A percentile compares a stretch with the other conserved stretches of the same genome.
These are phyloP conservation scores for Chaetops frenatus DNA, from an alignment of 2,113 vertebrate genomes.

Conservation along the genomic window DNA sequence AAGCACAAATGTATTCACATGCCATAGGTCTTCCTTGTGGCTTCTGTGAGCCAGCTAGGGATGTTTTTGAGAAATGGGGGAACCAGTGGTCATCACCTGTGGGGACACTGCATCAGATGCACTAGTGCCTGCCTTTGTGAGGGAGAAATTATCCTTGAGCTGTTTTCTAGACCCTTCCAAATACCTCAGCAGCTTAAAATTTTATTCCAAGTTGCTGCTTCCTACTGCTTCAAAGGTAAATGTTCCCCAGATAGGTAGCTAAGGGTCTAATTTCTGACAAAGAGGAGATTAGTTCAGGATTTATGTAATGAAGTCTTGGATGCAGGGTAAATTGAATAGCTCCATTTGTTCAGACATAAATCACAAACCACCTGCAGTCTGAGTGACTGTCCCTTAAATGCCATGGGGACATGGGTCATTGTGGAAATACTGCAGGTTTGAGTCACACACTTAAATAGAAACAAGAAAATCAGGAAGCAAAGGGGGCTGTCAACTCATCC, in stretches of 20 bases:
- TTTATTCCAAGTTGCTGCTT: not conserved
- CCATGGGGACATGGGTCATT: not conserved
- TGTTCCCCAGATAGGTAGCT: not conserved
- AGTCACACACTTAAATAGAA: not conserved
- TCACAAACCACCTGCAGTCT: slow-evolving; percentile 22
- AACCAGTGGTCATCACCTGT: not conserved
- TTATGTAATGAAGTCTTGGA: slow-evolving; percentile 7
- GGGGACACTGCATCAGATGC: not conserved
- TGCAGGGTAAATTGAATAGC: slow-evolving; percentile 8
- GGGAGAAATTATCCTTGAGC: not conserved
- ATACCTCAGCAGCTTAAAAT: not conserved
- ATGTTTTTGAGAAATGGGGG: not conserved
- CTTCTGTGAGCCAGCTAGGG: not conserved
- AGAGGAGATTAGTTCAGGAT: slow-evolving; percentile 23
- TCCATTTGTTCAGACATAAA: slow-evolving; percentile 30
- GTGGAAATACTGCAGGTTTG: slow-evolving; percentile 3
- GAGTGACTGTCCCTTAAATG: slow-evolving; percentile 30
- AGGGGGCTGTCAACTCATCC: not conserved
- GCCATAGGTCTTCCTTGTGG: not conserved
- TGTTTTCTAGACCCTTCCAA: not conserved
- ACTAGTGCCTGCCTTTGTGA: not conserved
- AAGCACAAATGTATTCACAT: not conserved
- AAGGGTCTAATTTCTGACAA: slow-evolving; percentile 9
- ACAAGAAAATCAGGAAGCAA: not conserved
- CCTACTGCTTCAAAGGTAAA: not conserved